These are phyloP conservation scores for Acheta domesticus DNA, from an alignment of 2,888 invertebrate genomes.

Conservation along the genomic window DNA sequence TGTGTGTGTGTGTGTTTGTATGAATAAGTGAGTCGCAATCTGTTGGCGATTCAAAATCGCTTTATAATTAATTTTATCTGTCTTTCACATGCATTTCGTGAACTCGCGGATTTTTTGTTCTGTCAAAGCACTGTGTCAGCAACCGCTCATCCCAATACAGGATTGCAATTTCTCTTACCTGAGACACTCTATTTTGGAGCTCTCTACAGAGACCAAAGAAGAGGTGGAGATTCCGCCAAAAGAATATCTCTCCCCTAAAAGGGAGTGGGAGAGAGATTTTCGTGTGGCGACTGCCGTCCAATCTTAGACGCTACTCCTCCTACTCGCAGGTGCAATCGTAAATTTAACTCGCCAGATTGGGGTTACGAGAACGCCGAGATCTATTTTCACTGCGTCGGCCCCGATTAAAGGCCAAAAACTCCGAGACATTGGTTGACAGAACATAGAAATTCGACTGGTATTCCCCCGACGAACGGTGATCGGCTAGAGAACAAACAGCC, in stretches of 20 bases:
- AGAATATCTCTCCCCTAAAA: slow-evolving; percentile 3
- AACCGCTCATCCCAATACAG: too few relatives aligned
- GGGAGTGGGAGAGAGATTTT: not conserved
- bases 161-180: too few relatives aligned
- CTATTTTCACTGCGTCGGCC: not conserved
- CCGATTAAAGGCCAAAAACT: not conserved
- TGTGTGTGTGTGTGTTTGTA: too few relatives aligned
- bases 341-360: slow-evolving; percentile 8
- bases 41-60: too few relatives aligned
- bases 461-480: too few relatives aligned
- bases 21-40: too few relatives aligned
- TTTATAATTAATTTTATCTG: too few relatives aligned
- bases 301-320: not conserved
- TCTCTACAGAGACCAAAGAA: not conserved
- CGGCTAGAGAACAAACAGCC: too few relatives aligned
- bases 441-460: not conserved
- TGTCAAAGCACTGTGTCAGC: too few relatives aligned
- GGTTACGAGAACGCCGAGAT: slow-evolving; percentile 9
- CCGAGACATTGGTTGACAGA: not conserved
- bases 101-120: too few relatives aligned
- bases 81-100: too few relatives aligned
- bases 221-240: not conserved
- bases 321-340: not conserved
- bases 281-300: not conserved
- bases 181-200: too few relatives aligned